Base-by-base conservation (phyloP, 2,797 vertebrate genomes). In the Brachyrhaphis roseni region DNA sequence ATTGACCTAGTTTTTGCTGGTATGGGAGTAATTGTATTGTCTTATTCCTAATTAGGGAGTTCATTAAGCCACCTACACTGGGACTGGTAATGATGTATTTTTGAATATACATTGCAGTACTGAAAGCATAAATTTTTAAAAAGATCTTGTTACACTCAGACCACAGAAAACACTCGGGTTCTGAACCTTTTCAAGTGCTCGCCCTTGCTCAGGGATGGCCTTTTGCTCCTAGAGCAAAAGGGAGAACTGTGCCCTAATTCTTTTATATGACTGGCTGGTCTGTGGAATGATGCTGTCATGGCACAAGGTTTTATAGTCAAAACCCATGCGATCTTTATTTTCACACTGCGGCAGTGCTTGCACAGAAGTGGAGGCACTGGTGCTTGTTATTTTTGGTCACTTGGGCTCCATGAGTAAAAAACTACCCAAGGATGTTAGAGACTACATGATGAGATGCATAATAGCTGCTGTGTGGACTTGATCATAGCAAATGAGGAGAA, bases 301-400 rank as follows among this genome's bases (percentile, higher is more conserved):
- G 89, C 79, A 73, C 85, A 81, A 84, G 82, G 87, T 85, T 91
- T 89, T 78, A 89, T 87, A 85, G 88, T 78, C 72, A 47, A 81
- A 82, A 83, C 78, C 88, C 84, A 78, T 71, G 77, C 86, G 85
- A 90, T 91, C 87, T 82, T 92, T 90, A 91, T 89, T 87, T 90
- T 87, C 77, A 86, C 84, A 78, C 85, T 81, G 89, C 39, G 8
- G 79, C 78, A 72, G 75, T 45, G 72, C 85, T 85, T 36, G 4
- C 47, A 74, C 80, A 86, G 78, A 88, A 88, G 88, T 71, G 74
- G 79, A 82, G 80, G 78, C 84, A 78, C 81, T 88, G 83, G 81
- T 86, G 90, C 88, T 93, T 90, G 90, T 94, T 93, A 92, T 92
- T 90, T 91, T 86, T 81, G 82, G 82, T 88, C 83, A 83, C 86